A percentile compares a stretch with the other conserved stretches of the same genome.
phyloP scores from a whole-genome alignment of 2,888 invertebrate genomes.

The Agrotis segetum region DNA sequence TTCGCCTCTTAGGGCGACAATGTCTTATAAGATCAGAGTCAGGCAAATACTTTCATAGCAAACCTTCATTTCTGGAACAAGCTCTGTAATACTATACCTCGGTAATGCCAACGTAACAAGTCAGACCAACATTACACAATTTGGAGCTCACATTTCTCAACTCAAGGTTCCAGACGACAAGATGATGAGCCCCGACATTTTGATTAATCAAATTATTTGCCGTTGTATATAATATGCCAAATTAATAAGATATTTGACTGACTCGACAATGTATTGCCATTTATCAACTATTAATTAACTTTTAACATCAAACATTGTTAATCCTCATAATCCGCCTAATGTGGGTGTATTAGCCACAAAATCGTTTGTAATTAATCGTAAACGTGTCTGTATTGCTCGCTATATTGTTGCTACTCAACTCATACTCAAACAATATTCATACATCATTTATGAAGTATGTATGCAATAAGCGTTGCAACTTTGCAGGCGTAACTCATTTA shows the following conservation, averaged over 20 bases:
- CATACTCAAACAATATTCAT: neutral
- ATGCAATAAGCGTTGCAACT: neutral
- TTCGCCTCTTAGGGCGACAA: constrained; percentile 50
- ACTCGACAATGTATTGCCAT: constrained; percentile 48
- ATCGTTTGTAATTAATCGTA: constrained; percentile 34
- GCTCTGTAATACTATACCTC: constrained; percentile 39
- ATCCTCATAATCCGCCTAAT: constrained; percentile 32
- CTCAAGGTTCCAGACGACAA: constrained; percentile 62
- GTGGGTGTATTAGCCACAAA: constrained; percentile 12
- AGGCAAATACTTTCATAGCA: constrained; percentile 47
- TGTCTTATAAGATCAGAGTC: constrained; percentile 58
- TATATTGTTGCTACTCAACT: constrained; percentile 6
- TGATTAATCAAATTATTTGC: constrained; percentile 73
- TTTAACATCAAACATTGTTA: constrained; percentile 61
- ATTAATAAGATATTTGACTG: constrained; percentile 69
- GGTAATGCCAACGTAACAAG: constrained; percentile 40
- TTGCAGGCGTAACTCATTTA: constrained; percentile 10
- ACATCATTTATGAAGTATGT: neutral
- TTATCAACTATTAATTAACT: constrained; percentile 65
- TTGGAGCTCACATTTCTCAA: constrained; percentile 47
- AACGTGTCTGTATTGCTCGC: constrained; percentile 15
- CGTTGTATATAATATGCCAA: constrained; percentile 64
- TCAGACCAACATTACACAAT: constrained; percentile 58
- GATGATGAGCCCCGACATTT: constrained; percentile 69
- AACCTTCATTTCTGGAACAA: constrained; percentile 49